Base-by-base conservation (phyloP, 1,140 invertebrate species). In the Bombus turneri region DNA sequence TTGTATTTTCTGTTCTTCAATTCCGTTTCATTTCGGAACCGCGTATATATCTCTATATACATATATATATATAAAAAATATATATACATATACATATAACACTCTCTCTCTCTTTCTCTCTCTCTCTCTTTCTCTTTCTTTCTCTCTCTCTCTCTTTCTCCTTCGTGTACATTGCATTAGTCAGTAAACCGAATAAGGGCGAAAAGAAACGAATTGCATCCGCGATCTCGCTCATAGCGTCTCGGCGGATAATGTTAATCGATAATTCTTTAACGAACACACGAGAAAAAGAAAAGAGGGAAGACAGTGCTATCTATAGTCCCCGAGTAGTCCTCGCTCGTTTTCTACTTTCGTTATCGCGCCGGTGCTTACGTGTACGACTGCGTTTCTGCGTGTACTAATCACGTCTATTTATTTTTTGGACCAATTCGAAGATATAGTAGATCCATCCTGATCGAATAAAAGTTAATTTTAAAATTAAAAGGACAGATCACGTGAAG, bases 1-100 rank as follows among this genome's bases (percentile, higher is more conserved):
- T 62, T 95, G 91, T 94, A 93, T 93, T 93, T 94, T 92, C 83
- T 86, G 90, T 92, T 93, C 92, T 91, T 74, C 74, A n/a, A 78
- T 87, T 83, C 78, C 78, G 76, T 90, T 90, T 87, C 71, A 69
- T 87, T 90, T 74, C 89, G 89, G 87, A 94, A 90, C 91, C 93
- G 92, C 92, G 91, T 90, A 93, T 91, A 92, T 93, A 89, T 95
- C 91, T 91, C 89, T 92, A 91, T 88, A 91, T 86, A 87, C 77
- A 91, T 85, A 92, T 72, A 85, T 79, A 92, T 59, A 89, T 66
- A 90, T 74, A 86, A 37, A 85, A 47, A 81, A 83, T 87, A 91
- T 69, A 88, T 86, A 90, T 41, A 91, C 79, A 87, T 53, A 86
- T 53, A 89, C 43, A 90, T 72, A 86, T 59, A 84, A 39, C 85